Evolutionary conservation across 2,113 vertebrate genomes (phyloP).

Genomic region (Corythornis cristatus): DNA sequence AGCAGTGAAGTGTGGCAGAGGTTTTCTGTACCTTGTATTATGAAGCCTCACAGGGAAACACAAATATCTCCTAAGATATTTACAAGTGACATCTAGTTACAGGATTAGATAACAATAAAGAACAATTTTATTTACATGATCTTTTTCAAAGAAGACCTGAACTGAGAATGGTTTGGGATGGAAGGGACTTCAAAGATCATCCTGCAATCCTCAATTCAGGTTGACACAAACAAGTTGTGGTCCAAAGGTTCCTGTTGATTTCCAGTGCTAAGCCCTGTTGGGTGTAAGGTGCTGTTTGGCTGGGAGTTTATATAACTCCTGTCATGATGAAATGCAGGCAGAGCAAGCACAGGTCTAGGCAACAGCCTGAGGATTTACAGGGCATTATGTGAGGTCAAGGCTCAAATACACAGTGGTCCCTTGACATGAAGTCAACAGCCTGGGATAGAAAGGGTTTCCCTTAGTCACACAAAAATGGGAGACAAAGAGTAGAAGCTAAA

Average conservation of each 20-base stretch:
- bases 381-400: background rate
- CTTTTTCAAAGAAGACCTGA: background rate
- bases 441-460: background rate
- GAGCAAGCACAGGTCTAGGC: background rate
- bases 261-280: background rate
- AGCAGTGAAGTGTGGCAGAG: background rate
- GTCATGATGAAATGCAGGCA: background rate
- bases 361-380: background rate
- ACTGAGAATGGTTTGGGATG: background rate
- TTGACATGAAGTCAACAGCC: background rate
- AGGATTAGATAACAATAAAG: background rate
- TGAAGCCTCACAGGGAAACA: background rate
- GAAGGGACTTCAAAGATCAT: background rate
- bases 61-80: background rate
- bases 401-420: background rate
- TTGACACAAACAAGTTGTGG: background rate
- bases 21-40: background rate
- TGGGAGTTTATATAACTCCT: background rate
- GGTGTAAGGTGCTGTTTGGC: background rate
- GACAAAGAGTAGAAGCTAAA: background rate
- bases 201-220: background rate
- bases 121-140: background rate
- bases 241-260: fast-evolving
- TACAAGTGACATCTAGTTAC: background rate
- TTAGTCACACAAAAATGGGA: background rate